A percentile compares a stretch with the other conserved stretches of the same genome.
Conservation (phyloP, 2,113 vertebrate species). For the Catagonus wagneri region DNA sequence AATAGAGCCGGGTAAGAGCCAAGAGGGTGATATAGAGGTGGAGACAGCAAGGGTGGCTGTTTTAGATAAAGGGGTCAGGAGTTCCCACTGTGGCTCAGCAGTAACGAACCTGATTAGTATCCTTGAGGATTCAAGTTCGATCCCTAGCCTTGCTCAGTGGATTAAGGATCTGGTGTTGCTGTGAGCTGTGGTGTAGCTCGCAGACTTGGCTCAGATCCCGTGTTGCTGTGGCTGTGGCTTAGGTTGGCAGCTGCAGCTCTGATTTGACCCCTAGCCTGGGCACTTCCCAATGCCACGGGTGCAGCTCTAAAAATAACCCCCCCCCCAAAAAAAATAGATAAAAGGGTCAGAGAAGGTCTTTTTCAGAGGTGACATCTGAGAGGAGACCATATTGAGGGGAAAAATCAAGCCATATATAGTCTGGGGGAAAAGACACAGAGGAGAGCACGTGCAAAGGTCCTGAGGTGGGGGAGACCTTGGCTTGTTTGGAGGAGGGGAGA, state of each 20-base stretch:
- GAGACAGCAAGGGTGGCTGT: not conserved
- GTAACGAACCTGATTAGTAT: too few relatives aligned
- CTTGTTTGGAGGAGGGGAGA: not conserved
- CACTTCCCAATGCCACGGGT: too few relatives aligned
- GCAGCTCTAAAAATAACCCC: too few relatives aligned
- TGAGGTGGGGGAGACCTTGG: not conserved
- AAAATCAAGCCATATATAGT: not conserved
- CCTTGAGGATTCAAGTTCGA: too few relatives aligned
- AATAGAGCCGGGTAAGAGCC: not conserved
- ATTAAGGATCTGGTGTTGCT: too few relatives aligned
- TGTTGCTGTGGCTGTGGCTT: too few relatives aligned
- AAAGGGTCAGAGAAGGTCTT: not conserved
- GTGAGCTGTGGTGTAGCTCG: too few relatives aligned
- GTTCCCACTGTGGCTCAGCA: too few relatives aligned
- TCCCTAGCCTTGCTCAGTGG: too few relatives aligned
- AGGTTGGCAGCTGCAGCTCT: too few relatives aligned
- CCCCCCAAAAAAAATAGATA: not conserved
- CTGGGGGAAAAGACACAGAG: not conserved
- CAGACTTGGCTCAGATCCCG: too few relatives aligned
- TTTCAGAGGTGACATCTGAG: not conserved
- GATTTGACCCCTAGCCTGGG: too few relatives aligned
- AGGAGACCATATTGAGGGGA: not conserved
- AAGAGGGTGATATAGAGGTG: not conserved
- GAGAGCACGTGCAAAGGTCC: not conserved
- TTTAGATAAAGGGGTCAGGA: not conserved